A percentile compares a stretch with the other conserved stretches of the same genome.
Conservation (phyloP, 2,797 vertebrate species). For the Pseudochaenichthys georgianus region DNA sequence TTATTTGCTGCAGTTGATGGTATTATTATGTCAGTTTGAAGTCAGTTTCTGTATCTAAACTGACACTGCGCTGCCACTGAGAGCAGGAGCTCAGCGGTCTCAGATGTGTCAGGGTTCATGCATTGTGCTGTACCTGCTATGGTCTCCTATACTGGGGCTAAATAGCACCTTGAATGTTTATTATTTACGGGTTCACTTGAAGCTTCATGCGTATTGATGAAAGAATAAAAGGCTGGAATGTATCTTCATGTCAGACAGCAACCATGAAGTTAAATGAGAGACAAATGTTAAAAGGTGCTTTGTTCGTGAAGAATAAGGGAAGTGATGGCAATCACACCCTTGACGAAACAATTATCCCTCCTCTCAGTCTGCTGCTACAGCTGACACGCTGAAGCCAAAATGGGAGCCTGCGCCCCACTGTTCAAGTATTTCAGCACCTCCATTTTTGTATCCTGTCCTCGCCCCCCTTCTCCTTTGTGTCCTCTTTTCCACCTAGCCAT, state of each 20-base stretch:
- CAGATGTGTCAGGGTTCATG: neutral
- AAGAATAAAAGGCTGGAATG: conserved; percentile 32
- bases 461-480: conserved; percentile 34
- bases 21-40: neutral
- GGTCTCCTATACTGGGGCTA: neutral
- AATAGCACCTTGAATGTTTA: neutral
- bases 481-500: conserved; percentile 65
- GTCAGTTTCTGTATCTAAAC: neutral
- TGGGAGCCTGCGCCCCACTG: conserved; percentile 48
- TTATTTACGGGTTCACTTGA: neutral
- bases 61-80: neutral
- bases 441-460: conserved; percentile 50
- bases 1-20: neutral
- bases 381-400: conserved; percentile 60
- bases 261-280: conserved; percentile 55
- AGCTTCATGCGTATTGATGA: conserved; percentile 22
- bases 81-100: neutral
- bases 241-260: conserved; percentile 24
- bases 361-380: conserved; percentile 63
- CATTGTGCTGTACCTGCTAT: neutral
- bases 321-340: conserved; percentile 75
- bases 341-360: conserved; percentile 78
- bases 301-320: conserved; percentile 59
- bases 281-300: conserved; percentile 69
- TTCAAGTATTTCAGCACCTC: conserved; percentile 42